Conservation (phyloP, 2,888 invertebrate species). For the Camponotus fellah region DNA sequence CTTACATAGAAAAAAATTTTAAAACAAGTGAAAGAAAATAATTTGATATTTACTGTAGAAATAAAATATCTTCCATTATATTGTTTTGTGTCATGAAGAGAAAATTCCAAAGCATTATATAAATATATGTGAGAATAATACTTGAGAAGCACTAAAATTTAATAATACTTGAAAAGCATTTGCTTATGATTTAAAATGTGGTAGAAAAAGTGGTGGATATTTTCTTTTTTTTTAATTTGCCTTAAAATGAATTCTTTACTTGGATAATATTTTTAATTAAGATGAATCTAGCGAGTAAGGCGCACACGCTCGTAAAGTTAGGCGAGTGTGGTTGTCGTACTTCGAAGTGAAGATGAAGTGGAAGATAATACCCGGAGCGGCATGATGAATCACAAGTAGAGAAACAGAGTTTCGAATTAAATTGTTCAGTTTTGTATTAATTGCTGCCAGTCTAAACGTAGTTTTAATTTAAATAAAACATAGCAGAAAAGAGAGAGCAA, state of each 20-base stretch:
- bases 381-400: constrained; percentile 48
- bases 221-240: not conserved
- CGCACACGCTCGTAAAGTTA: constrained; percentile 22
- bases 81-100: not conserved
- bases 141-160: not conserved
- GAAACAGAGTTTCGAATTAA: constrained; percentile 45
- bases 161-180: not conserved
- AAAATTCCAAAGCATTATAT: not conserved
- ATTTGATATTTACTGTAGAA: not conserved
- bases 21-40: not conserved
- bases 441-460: constrained; percentile 26
- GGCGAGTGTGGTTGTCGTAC: constrained; percentile 27
- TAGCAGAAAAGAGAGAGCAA: constrained; percentile 7
- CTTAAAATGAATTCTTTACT: constrained; percentile 26
- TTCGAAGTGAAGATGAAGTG: constrained; percentile 52
- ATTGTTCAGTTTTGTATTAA: constrained; percentile 49
- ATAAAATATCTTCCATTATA: not conserved
- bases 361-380: constrained; percentile 38
- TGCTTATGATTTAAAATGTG: not conserved
- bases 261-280: constrained; percentile 20
- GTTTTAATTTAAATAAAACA: constrained; percentile 42
- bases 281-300: constrained; percentile 26
- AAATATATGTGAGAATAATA: constrained; percentile 2
- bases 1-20: not conserved
- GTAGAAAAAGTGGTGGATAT: not conserved